Base-by-base conservation (phyloP, 2,797 vertebrate genomes). In the Gymnoscopelus braueri region DNA sequence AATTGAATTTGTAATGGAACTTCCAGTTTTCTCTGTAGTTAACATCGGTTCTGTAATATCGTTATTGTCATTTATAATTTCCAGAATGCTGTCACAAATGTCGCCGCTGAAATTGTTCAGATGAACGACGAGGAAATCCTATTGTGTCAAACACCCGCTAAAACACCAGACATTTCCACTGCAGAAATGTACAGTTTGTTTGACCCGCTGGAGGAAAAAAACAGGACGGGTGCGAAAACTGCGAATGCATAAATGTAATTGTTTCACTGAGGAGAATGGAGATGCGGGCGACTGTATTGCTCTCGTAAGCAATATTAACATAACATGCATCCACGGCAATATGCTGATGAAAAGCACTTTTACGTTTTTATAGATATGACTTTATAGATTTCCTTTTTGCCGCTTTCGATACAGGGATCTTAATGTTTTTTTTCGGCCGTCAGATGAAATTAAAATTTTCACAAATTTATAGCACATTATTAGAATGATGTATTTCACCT, bases 201-300 rank as follows among this genome's bases (percentile, higher is more conserved):
- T 73, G 89, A 80, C 64, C 23, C 15, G 39, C 29, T 48, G 71
- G 39, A 10, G 7, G 9, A 2, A 44, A 71, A 72, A 80, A 80
- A 72, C 67, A 82, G 85, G 74, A 72, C 75, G 66, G 51, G 23
- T 57, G 59, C 52, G 64, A 72, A 62, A 29, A 63, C 73, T 57
- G 59, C 52, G 64, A 72, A 62, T 35, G 65, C 73, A 67, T 81
- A 77, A 83, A 88, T 77, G 65, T 81, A 89, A 87, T 44, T 81
- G 82, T 85, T 81, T 86, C 84, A 71, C 79, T 80, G 70, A 81
- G 85, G 85, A 84, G 84, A 87, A 71, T 81, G 85, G 85, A 84
- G 84, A 87, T 88, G 88, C 86, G 90, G 84, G 89, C 84, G 87
- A 80, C 81, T 68, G 90, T 91, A 91, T 91, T 91, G 90, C 88